Evolutionary conservation across 2,888 invertebrate genomes (phyloP).

Genomic region (Muschampia plurimacula): DNA sequence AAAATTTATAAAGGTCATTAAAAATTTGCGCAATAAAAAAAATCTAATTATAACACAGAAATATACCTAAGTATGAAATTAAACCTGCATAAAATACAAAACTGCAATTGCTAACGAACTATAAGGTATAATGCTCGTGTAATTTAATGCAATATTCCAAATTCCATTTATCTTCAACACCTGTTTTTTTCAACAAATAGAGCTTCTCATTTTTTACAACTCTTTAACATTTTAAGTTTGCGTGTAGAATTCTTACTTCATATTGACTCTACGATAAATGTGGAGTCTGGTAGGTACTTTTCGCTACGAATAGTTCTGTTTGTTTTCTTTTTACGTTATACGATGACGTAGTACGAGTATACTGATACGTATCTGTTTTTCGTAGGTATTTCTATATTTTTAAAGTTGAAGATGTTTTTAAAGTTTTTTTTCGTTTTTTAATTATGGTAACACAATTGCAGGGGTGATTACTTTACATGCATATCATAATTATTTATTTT

Average conservation of each 20-base stretch:
- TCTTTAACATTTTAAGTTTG: conserved; percentile 36
- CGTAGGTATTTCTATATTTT: too few relatives aligned
- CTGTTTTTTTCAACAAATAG: conserved; percentile 31
- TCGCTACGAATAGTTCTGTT: conserved; percentile 9
- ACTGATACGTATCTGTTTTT: not conserved
- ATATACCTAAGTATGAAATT: conserved; percentile 8
- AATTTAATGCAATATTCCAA: conserved; percentile 24
- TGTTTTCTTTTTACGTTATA: conserved; percentile 7
- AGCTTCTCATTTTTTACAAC: conserved; percentile 31
- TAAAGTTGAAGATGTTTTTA: too few relatives aligned
- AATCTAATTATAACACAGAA: not conserved
- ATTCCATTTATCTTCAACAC: conserved; percentile 36
- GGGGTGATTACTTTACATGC: too few relatives aligned
- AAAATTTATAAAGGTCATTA: not conserved
- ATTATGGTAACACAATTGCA: too few relatives aligned
- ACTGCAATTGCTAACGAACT: conserved; percentile 25
- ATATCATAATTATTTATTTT: too few relatives aligned
- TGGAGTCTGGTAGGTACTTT: conserved; percentile 26
- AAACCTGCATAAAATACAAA: conserved; percentile 22
- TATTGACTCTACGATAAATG: conserved; percentile 31
- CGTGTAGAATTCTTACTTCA: conserved; percentile 31
- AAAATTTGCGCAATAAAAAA: not conserved
- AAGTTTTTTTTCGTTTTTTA: too few relatives aligned
- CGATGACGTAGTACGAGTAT: not conserved
- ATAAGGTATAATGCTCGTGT: conserved; percentile 14